Evolutionary conservation across 2,113 vertebrate species (phyloP).

Genomic region (Silurus meridionalis): DNA sequence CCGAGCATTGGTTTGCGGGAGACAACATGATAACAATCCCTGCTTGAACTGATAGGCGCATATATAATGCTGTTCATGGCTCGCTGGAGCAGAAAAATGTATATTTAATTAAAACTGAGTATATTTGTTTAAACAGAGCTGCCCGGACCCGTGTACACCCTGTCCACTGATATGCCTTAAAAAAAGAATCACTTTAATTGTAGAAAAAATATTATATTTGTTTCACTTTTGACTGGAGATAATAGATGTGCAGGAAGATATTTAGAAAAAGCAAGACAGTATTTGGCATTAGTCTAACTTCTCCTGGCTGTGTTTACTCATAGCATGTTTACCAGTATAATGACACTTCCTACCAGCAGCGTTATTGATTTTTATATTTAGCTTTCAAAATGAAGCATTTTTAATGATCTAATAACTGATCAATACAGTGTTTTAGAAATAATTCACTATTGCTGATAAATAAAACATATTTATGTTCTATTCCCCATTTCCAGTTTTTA

Average conservation of each 20-base stretch:
- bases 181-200: slow-evolving; percentile 11
- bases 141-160: background rate
- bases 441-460: background rate
- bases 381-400: background rate
- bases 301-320: background rate
- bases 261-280: background rate
- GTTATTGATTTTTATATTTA: background rate
- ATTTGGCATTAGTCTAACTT: background rate
- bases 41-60: slow-evolving; percentile 35
- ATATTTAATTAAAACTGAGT: slow-evolving; percentile 37
- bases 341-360: background rate
- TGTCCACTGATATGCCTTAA: slow-evolving; percentile 24
- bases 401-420: background rate
- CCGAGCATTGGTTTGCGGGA: slow-evolving; percentile 7
- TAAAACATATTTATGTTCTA: slow-evolving; percentile 3
- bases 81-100: slow-evolving; percentile 38
- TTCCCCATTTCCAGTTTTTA: background rate
- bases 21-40: slow-evolving; percentile 44
- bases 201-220: background rate
- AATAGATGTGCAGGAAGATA: background rate
- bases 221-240: background rate
- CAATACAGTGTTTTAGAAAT: background rate
- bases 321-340: background rate
- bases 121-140: slow-evolving; percentile 33
- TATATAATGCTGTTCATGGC: slow-evolving; percentile 31